Conservation (phyloP, 2,113 vertebrate genomes). For the Pangasianodon gigas region DNA sequence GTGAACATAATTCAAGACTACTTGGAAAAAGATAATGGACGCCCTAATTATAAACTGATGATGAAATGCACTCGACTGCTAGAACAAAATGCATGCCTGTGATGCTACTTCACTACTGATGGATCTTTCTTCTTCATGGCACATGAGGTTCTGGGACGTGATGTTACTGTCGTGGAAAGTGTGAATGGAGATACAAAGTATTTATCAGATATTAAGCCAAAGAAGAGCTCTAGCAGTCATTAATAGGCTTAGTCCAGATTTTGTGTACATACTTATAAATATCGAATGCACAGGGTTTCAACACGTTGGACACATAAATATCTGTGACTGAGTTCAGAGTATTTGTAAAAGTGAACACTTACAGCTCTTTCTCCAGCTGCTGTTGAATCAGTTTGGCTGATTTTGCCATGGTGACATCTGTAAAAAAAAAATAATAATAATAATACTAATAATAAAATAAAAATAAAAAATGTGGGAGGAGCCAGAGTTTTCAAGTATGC, state of each 20-base stretch:
- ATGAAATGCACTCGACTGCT: no score
- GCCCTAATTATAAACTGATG: no score
- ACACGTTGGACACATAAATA: neutral
- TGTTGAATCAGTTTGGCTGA: constrained; percentile 95
- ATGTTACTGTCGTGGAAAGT: no score
- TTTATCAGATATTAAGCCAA: neutral
- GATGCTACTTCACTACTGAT: no score
- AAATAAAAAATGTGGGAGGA: constrained; percentile 19
- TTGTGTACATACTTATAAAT: neutral
- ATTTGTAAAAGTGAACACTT: constrained; percentile 66
- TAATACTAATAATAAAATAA: constrained; percentile 8
- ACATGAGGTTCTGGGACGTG: neutral
- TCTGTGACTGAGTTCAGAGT: neutral
- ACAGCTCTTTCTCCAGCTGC: constrained; percentile 95
- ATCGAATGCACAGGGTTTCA: neutral
- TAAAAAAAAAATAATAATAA: constrained; percentile 34
- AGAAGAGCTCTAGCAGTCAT: neutral
- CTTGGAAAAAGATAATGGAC: no score
- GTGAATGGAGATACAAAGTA: no score
- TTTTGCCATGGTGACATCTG: constrained; percentile 93
- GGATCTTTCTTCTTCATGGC: neutral
- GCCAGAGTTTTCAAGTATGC: neutral
- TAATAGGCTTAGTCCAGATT: neutral
- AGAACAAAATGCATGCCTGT: no score
- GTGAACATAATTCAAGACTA: no score